Conservation (phyloP, 2,797 vertebrate genomes). For the Lophius americanus region DNA sequence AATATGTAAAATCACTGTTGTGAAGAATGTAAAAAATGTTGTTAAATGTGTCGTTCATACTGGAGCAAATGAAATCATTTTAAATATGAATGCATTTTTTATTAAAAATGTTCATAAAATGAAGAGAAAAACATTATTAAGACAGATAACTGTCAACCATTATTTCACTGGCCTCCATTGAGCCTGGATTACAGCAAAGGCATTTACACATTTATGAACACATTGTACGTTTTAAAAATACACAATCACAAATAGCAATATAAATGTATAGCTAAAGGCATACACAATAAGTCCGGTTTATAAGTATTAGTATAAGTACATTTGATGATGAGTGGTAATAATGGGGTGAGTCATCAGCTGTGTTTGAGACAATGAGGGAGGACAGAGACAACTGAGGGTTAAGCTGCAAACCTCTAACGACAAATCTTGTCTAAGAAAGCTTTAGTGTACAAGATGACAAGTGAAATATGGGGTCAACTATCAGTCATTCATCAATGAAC, state of each 20-base stretch:
- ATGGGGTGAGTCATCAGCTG: constrained; percentile 65
- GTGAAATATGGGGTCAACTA: constrained; percentile 80
- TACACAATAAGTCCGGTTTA: constrained; percentile 15
- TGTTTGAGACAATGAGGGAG: constrained; percentile 46
- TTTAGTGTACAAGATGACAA: constrained; percentile 78
- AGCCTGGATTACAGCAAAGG: neutral
- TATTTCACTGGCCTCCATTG: neutral
- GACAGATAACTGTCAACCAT: no score
- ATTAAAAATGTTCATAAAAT: neutral
- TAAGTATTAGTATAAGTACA: constrained; percentile 55
- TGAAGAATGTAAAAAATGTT: no score
- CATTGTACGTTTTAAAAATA: neutral
- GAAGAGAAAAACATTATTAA: constrained; percentile 2
- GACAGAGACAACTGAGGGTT: constrained; percentile 67
- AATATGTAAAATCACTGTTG: no score
- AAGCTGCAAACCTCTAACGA: constrained; percentile 77
- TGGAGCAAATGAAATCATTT: no score
- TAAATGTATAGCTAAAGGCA: neutral
- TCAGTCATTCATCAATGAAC: constrained; percentile 81
- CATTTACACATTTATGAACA: neutral
- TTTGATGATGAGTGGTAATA: constrained; percentile 48
- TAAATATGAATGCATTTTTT: no score
- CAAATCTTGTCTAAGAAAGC: constrained; percentile 72
- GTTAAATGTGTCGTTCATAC: no score
- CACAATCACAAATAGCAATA: constrained; percentile 1